Percentiles rank a stretch among this genome's conserved stretches.
These are phyloP conservation scores for Celastrina argiolus DNA, from an alignment of 2,888 invertebrate genomes.

Conservation along the genomic window DNA sequence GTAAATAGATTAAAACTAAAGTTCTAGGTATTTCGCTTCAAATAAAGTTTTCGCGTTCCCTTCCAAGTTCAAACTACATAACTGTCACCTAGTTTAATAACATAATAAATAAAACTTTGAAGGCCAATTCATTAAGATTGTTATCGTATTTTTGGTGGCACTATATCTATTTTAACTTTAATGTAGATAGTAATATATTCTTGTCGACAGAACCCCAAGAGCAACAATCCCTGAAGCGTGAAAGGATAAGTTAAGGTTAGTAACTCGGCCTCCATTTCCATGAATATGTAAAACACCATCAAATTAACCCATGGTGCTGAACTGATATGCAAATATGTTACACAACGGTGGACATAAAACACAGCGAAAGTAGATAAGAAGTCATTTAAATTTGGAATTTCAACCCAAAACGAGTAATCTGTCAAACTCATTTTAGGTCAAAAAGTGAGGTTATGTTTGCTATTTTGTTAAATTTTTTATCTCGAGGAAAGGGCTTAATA, in stretches of 20 bases:
- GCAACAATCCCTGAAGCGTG: slow-evolving; percentile 1
- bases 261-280: background rate
- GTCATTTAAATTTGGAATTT: background rate
- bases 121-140: too few relatives aligned
- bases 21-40: too few relatives aligned
- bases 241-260: slow-evolving; percentile 16
- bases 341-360: background rate
- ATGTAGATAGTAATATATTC: too few relatives aligned
- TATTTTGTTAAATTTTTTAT: too few relatives aligned
- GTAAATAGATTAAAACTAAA: too few relatives aligned
- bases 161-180: too few relatives aligned
- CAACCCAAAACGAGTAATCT: background rate
- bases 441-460: background rate
- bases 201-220: background rate
- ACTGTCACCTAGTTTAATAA: too few relatives aligned
- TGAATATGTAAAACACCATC: slow-evolving; percentile 15
- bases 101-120: too few relatives aligned
- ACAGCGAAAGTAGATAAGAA: background rate
- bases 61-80: too few relatives aligned
- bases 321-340: slow-evolving; percentile 5
- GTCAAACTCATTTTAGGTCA: background rate
- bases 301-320: background rate
- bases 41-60: too few relatives aligned
- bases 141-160: too few relatives aligned
- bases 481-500: too few relatives aligned